Evolutionary conservation across 2,113 vertebrate species (phyloP), one percentile per base, ranked within the genome.

Genomic region (Salvelinus namaycush): DNA sequence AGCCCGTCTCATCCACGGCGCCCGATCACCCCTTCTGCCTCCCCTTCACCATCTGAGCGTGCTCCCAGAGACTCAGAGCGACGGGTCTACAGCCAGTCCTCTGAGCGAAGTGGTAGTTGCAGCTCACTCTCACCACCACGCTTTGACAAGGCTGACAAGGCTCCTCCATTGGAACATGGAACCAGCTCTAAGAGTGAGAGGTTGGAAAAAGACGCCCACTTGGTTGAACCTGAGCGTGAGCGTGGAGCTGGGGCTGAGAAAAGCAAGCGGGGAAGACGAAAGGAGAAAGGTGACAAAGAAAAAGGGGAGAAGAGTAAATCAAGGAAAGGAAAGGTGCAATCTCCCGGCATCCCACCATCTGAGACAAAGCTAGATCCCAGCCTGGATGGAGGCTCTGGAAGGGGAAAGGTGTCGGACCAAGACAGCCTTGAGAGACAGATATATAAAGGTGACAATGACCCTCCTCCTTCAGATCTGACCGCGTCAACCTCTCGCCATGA

Each of bases 51-150:
- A 1, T 96, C 97, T 0, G 98, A 99, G 5, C 91, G 97, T 5
- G 88, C 96, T 68, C 93, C 96, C 5, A 96, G 97, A 31, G 98
- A 99, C 68, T 88, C 96, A 0, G 98, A 99, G 81, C 92, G 97
- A 20, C 93, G 96, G 49, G 94, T 98, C 77, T 99, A 96, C 70
- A 97, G 97, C 88, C 95, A 97, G 68, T 99, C 97, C 0, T 99
- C 98, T 0, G 97, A 99, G 80, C 93, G 95, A 71, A 99, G 97
- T 1, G 97, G 96, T 4, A 99, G 98, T 86, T 97, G 97, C 73
- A 98, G 97, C 84, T 98, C 97, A 0, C 89, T 99, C 59, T 99
- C 97, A 13, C 96, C 98, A 6, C 94, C 96, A 0, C 94, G 95
- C 34, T 98, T 98, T 0, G 97, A 99, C 24, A 99, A 98, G 75